Percentiles rank a stretch among this genome's conserved stretches.
Evolutionary conservation across 2,888 invertebrate genomes (phyloP).

Genomic region (Lithophane leautieri): DNA sequence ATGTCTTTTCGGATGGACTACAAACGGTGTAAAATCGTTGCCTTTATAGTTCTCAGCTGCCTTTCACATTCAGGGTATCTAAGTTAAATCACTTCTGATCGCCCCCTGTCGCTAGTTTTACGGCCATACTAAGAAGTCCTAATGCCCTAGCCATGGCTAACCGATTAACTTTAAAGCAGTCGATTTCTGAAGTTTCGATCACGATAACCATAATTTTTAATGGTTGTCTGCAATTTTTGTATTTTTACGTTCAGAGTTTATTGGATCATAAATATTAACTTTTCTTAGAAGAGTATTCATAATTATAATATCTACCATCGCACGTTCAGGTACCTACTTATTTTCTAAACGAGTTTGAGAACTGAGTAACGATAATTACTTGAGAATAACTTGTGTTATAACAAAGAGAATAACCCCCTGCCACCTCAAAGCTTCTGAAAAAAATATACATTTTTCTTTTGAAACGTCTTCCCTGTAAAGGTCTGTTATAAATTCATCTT

Average conservation of each 20-base stretch:
- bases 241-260: constrained; percentile 3
- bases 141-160: background rate
- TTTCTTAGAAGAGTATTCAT: constrained; percentile 22
- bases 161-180: background rate
- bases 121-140: background rate
- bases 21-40: background rate
- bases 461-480: constrained; percentile 65
- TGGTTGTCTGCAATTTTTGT: constrained; percentile 1
- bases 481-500: constrained; percentile 70
- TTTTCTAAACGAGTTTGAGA: constrained; percentile 52
- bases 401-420: constrained; percentile 56
- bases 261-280: constrained; percentile 23
- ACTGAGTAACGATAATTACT: constrained; percentile 55
- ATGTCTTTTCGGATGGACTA: background rate
- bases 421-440: constrained; percentile 59
- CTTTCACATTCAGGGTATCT: background rate
- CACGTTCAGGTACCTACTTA: constrained; percentile 18
- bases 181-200: background rate
- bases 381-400: constrained; percentile 45
- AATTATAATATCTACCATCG: constrained; percentile 39
- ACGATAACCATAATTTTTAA: background rate
- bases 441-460: constrained; percentile 63
- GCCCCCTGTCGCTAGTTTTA: background rate
- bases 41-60: background rate
- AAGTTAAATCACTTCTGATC: background rate